Evolutionary conservation across 1,140 invertebrate species (phyloP).

Genomic region (Metaphire vulgaris): DNA sequence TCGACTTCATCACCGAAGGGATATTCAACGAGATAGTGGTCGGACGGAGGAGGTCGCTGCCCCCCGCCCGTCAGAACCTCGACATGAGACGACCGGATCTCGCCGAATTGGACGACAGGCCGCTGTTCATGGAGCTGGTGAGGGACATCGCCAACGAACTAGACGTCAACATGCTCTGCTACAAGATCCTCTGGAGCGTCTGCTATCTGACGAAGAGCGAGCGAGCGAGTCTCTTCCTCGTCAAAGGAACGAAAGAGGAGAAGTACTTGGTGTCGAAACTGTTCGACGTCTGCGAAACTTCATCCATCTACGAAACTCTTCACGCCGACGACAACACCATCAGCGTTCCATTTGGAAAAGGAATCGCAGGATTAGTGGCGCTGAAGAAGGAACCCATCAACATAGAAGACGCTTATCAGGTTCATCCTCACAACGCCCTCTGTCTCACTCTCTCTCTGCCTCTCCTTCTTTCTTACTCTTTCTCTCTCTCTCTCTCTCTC

Average conservation of each 20-base stretch:
- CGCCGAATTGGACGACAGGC: slow-evolving; percentile 12
- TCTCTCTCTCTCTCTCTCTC: no score
- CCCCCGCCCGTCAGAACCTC: not conserved
- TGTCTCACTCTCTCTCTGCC: no score
- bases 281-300: slow-evolving; percentile 82
- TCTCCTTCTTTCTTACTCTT: no score
- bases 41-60: not conserved
- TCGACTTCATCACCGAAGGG: not conserved
- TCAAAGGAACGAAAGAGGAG: slow-evolving; percentile 41
- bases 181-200: slow-evolving; percentile 88
- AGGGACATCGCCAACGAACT: slow-evolving; percentile 85
- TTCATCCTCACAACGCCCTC: no score
- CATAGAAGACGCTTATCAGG: slow-evolving; percentile 82
- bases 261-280: slow-evolving; percentile 80
- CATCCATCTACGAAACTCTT: slow-evolving; percentile 71
- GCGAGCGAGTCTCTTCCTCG: slow-evolving; percentile 3
- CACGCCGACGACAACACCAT: slow-evolving; percentile 60
- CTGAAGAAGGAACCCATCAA: slow-evolving; percentile 79
- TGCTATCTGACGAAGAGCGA: slow-evolving; percentile 62
- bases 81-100: slow-evolving; percentile 10
- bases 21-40: not conserved
- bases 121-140: slow-evolving; percentile 71
- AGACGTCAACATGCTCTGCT: slow-evolving; percentile 84
- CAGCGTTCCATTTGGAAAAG: slow-evolving; percentile 76
- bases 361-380: slow-evolving; percentile 81